Evolutionary conservation across 2,888 invertebrate species (phyloP).

Genomic region (Stenodema calcarata): DNA sequence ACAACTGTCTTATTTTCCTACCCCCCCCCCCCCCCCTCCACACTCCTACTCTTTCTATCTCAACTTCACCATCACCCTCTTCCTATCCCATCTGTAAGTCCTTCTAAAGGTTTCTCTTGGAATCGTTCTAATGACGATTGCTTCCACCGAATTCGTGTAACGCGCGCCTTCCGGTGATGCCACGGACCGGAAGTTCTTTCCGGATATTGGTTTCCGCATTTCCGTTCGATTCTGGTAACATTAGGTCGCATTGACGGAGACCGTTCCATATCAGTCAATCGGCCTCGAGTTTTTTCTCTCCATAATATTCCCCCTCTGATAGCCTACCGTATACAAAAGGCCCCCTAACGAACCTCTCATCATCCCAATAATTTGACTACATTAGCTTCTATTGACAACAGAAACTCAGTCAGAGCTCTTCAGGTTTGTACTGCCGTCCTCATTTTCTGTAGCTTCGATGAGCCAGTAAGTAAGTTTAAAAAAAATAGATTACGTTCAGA

Average conservation of each 20-base stretch:
- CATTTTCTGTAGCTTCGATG: no score
- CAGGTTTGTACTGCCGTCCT: no score
- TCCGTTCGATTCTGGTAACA: background rate
- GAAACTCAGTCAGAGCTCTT: background rate
- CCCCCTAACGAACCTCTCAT: background rate
- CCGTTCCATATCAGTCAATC: background rate
- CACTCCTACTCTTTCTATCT: background rate
- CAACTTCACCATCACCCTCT: background rate
- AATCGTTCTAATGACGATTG: background rate
- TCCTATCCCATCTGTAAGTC: background rate
- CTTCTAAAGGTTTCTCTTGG: no score
- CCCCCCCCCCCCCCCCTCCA: background rate
- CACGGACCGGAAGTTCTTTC: background rate
- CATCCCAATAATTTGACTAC: background rate
- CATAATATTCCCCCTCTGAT: background rate
- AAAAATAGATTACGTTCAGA: no score
- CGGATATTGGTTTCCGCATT: conserved; percentile 25
- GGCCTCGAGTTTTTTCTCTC: background rate
- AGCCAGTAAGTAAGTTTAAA: no score
- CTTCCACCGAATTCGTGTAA: background rate
- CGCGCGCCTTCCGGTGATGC: background rate
- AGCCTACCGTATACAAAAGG: background rate
- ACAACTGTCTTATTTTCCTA: background rate
- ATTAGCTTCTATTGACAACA: background rate
- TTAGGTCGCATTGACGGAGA: background rate